These are phyloP conservation scores for Grammomys surdaster DNA, from an alignment of 2,113 vertebrate species.

Conservation along the genomic window DNA sequence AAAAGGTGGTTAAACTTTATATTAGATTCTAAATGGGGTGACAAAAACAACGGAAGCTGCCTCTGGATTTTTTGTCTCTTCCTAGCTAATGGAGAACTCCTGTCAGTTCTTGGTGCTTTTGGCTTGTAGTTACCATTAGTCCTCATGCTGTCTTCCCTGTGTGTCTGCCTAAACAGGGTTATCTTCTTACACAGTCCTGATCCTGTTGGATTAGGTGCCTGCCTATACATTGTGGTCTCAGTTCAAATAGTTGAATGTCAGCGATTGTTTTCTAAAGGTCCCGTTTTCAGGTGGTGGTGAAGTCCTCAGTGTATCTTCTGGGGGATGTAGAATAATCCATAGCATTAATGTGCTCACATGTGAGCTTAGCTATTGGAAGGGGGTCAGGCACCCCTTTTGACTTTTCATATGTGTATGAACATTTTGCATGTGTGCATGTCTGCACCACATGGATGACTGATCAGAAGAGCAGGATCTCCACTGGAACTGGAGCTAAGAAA, in stretches of 20 bases:
- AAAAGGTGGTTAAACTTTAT: too few relatives aligned
- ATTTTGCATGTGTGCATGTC: not conserved
- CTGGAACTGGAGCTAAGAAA: not conserved
- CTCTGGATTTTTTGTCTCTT: not conserved
- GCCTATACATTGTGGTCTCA: not conserved
- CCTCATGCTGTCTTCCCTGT: fast-evolving
- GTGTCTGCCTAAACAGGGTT: not conserved
- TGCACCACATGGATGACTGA: not conserved
- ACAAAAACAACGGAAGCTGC: not conserved
- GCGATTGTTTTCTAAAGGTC: not conserved
- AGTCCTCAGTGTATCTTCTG: not conserved
- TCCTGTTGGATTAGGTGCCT: not conserved
- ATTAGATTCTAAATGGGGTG: not conserved
- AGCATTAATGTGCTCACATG: not conserved
- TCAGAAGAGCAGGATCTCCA: not conserved
- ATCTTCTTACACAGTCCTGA: not conserved
- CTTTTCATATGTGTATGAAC: not conserved
- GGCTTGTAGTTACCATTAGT: not conserved
- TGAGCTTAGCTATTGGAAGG: not conserved
- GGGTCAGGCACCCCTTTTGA: not conserved
- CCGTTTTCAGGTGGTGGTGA: not conserved
- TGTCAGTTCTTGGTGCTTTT: not conserved
- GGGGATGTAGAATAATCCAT: not conserved
- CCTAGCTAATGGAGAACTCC: not conserved
- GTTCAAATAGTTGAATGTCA: not conserved